phyloP scores from a whole-genome alignment of 1,140 invertebrate genomes.

The Drosophila ananassae region DNA sequence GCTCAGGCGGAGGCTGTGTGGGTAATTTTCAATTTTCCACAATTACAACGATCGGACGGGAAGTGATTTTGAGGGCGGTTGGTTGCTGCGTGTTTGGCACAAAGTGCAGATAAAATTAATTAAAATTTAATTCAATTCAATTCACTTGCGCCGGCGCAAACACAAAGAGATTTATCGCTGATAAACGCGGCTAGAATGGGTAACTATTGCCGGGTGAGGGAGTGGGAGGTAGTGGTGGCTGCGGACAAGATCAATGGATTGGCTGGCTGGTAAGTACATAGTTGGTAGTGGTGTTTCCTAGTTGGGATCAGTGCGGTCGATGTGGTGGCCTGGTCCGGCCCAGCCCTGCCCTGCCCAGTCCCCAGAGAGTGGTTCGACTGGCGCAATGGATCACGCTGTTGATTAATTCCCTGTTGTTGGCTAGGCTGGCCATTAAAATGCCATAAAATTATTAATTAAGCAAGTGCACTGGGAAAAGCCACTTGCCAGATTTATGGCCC shows the following conservation, averaged over 20 bases:
- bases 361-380: constrained; percentile 7
- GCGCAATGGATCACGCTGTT: constrained; percentile 63
- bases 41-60: constrained; percentile 58
- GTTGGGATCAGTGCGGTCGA: neutral
- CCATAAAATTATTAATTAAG: constrained; percentile 84
- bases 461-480: constrained; percentile 73
- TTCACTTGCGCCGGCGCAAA: constrained; percentile 77
- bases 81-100: constrained; percentile 35
- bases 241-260: constrained; percentile 67
- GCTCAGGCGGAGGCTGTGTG: neutral
- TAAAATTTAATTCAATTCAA: constrained; percentile 83
- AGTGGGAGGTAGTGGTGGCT: constrained; percentile 2
- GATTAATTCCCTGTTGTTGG: constrained; percentile 70
- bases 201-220: constrained; percentile 38
- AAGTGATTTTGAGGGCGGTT: constrained; percentile 45
- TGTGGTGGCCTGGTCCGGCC: constrained; percentile 1
- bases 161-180: constrained; percentile 83
- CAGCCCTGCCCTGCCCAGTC: neutral
- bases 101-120: constrained; percentile 83
- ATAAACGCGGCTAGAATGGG: constrained; percentile 80
- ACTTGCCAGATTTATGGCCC: constrained; percentile 73
- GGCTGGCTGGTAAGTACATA: constrained; percentile 1
- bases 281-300: neutral
- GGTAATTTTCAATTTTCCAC: constrained; percentile 79
- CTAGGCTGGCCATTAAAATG: constrained; percentile 76